These are phyloP conservation scores for Lacerta bilineata DNA, from an alignment of 2,797 vertebrate genomes.

Conservation along the genomic window DNA sequence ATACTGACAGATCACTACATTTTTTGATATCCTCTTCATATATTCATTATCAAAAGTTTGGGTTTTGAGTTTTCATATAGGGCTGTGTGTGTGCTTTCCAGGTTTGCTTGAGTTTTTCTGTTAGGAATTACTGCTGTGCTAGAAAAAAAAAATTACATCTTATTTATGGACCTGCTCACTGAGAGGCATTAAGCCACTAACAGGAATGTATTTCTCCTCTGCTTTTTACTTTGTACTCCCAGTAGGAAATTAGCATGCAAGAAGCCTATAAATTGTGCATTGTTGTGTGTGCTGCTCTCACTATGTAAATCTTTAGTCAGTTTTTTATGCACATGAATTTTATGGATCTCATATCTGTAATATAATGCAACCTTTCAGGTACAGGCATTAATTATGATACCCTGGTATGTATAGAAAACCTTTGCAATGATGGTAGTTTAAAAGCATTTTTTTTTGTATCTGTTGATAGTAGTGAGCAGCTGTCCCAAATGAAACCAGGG, in stretches of 20 bases:
- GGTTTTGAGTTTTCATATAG: fast-evolving
- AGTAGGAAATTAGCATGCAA: slow-evolving; percentile 6
- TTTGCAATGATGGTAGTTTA: not conserved
- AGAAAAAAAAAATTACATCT: not conserved
- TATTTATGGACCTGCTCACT: not conserved
- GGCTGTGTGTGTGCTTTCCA: not conserved
- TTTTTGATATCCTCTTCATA: not conserved
- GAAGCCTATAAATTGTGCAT: slow-evolving; percentile 5
- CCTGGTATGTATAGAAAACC: not conserved
- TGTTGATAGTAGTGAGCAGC: not conserved
- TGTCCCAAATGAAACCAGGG: not conserved
- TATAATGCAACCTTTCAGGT: not conserved
- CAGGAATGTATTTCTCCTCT: not conserved
- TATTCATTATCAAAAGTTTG: not conserved
- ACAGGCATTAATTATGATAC: not conserved
- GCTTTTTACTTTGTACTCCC: slow-evolving; percentile 1
- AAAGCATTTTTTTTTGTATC: slow-evolving; percentile 8
- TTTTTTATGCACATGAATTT: slow-evolving; percentile 3
- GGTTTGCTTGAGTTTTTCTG: not conserved
- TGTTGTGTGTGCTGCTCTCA: slow-evolving; percentile 13
- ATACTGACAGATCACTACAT: not conserved
- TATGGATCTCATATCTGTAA: slow-evolving; percentile 22
- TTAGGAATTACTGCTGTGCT: not conserved
- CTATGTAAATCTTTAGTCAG: slow-evolving; percentile 8
- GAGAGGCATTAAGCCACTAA: not conserved